phyloP scores from a whole-genome alignment of 2,113 vertebrate genomes.

The Dendropsophus ebraccatus region DNA sequence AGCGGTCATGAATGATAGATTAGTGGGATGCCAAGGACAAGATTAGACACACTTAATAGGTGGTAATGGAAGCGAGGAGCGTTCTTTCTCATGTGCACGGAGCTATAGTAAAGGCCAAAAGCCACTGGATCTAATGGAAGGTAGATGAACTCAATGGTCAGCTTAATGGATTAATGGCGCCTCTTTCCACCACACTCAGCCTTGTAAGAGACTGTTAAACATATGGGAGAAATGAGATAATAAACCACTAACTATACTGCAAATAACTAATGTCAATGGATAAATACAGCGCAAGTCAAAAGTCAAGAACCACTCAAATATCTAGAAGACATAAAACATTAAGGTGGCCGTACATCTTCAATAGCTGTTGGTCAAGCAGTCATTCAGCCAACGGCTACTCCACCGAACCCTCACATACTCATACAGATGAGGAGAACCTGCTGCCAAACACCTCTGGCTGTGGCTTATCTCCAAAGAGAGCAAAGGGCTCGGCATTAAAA shows the following conservation, averaged over 20 bases:
- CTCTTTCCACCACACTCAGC: neutral
- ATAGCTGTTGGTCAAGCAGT: too few species aligned
- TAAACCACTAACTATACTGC: neutral
- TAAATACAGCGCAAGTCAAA: neutral
- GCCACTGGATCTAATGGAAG: neutral
- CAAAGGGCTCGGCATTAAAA: too few species aligned
- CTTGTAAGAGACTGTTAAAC: neutral
- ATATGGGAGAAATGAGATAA: neutral
- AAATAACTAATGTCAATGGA: neutral
- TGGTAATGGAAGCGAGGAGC: neutral
- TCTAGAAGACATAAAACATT: too few species aligned
- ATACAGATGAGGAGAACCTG: too few species aligned
- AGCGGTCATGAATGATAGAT: constrained; percentile 11
- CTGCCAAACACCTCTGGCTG: too few species aligned
- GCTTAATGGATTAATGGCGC: neutral
- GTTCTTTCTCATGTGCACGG: neutral
- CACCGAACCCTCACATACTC: too few species aligned
- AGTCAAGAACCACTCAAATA: neutral
- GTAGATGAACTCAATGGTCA: neutral
- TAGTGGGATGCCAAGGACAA: neutral
- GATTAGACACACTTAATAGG: neutral
- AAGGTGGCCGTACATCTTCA: too few species aligned
- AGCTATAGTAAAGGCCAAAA: neutral
- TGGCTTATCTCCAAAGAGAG: too few species aligned
- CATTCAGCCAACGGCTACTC: too few species aligned